phyloP scores from a whole-genome alignment of 2,797 vertebrate species.

The Sebastes wilsoni region DNA sequence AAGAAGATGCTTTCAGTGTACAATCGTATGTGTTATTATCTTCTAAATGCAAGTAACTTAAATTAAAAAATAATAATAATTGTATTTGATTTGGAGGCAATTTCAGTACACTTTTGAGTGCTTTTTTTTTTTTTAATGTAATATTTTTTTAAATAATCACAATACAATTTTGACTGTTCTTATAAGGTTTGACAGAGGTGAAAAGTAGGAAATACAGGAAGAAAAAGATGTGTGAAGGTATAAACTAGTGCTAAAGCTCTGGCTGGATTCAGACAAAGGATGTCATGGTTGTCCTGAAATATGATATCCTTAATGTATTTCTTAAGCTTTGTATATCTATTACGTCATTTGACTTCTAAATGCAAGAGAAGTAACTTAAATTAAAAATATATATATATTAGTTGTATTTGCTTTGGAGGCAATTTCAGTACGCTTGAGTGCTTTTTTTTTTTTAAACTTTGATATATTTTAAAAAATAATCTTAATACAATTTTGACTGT shows the following conservation, averaged over 20 bases:
- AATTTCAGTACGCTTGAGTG: too few relatives aligned
- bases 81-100: background rate
- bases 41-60: background rate
- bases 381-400: background rate
- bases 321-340: background rate
- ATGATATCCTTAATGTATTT: slow-evolving; percentile 3
- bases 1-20: background rate
- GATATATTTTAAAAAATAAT: background rate
- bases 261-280: background rate
- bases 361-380: background rate
- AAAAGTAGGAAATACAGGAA: background rate
- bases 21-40: background rate
- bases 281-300: background rate
- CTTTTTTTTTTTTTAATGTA: too few relatives aligned
- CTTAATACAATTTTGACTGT: background rate
- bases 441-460: too few relatives aligned
- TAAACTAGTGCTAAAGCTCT: background rate
- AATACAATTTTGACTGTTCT: background rate
- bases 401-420: background rate
- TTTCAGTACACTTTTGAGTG: background rate
- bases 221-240: background rate
- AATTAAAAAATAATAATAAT: background rate
- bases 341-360: slow-evolving; percentile 36
- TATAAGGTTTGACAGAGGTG: background rate
- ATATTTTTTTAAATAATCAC: background rate